Percentiles rank a stretch among this genome's conserved stretches.
Conservation (phyloP, 2,888 invertebrate species). For the Polymixis lichenea region DNA sequence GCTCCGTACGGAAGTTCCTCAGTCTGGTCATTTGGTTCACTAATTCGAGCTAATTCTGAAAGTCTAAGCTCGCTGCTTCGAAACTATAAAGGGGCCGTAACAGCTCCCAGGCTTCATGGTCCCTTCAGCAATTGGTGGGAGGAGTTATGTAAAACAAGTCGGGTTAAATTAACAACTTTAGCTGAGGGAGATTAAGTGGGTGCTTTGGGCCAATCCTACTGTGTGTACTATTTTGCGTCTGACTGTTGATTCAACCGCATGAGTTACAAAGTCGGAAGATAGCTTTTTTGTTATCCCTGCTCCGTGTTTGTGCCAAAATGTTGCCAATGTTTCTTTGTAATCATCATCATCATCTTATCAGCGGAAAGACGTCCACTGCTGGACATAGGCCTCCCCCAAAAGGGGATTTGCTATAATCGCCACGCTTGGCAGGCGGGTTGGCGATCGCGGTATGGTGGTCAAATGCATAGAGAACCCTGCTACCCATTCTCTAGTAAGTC, state of each 20-base stretch:
- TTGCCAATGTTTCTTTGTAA: too few relatives aligned
- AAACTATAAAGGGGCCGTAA: conserved; percentile 58
- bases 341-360: too few relatives aligned
- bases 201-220: conserved; percentile 45
- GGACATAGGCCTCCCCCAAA: too few relatives aligned
- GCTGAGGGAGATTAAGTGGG: conserved; percentile 52
- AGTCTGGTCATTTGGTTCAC: conserved; percentile 79
- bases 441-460: too few relatives aligned
- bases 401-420: too few relatives aligned
- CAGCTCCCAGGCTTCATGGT: conserved; percentile 45
- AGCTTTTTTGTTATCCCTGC: conserved; percentile 24
- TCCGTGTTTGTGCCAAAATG: background rate
- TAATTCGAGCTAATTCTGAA: conserved; percentile 79
- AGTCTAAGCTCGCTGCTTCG: conserved; percentile 65
- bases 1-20: conserved; percentile 71
- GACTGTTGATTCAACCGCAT: conserved; percentile 49
- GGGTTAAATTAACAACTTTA: conserved; percentile 65
- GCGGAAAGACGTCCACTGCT: too few relatives aligned
- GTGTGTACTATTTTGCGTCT: conserved; percentile 34
- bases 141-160: conserved; percentile 65
- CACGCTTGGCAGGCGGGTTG: too few relatives aligned
- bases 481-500: too few relatives aligned
- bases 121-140: conserved; percentile 55
- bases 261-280: conserved; percentile 24
- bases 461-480: too few relatives aligned